Conservation (phyloP, 2,113 vertebrate genomes). For the Chaetodon auriga region DNA sequence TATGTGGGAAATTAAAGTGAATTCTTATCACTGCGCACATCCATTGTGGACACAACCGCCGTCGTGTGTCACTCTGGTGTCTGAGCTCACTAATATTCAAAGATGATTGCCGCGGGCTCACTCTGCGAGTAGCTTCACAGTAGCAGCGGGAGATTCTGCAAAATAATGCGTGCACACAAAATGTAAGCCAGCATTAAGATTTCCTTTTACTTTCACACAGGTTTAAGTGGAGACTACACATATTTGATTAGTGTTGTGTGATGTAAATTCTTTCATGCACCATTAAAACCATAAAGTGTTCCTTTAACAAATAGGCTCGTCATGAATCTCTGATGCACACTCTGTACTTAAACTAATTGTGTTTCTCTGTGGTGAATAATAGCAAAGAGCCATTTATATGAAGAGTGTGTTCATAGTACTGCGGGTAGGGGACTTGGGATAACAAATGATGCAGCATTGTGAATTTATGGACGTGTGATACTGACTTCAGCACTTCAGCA, state of each 20-base stretch:
- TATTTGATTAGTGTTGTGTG: constrained; percentile 58
- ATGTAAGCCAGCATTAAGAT: constrained; percentile 6
- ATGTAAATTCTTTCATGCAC: constrained; percentile 55
- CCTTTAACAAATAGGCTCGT: constrained; percentile 59
- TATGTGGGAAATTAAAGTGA: constrained; percentile 35
- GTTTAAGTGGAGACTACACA: constrained; percentile 42
- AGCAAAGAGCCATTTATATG: constrained; percentile 56
- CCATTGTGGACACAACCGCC: constrained; percentile 44
- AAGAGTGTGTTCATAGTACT: constrained; percentile 27
- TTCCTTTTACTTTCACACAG: constrained; percentile 30
- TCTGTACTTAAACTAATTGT: constrained; percentile 76
- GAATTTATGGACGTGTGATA: constrained; percentile 56
- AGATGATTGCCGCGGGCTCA: constrained; percentile 6
- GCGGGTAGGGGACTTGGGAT: constrained; percentile 26
- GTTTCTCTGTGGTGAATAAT: constrained; percentile 61
- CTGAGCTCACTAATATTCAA: constrained; percentile 7
- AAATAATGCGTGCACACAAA: constrained; percentile 17
- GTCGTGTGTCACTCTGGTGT: constrained; percentile 34
- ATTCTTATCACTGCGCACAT: constrained; percentile 47
- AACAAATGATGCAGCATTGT: constrained; percentile 52
- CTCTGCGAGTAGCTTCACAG: neutral
- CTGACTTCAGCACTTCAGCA: constrained; percentile 56
- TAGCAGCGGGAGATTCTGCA: neutral
- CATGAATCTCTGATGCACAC: constrained; percentile 56
- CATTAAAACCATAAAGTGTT: constrained; percentile 63